phyloP scores from a whole-genome alignment of 2,888 invertebrate species.

The Troilus luridus region DNA sequence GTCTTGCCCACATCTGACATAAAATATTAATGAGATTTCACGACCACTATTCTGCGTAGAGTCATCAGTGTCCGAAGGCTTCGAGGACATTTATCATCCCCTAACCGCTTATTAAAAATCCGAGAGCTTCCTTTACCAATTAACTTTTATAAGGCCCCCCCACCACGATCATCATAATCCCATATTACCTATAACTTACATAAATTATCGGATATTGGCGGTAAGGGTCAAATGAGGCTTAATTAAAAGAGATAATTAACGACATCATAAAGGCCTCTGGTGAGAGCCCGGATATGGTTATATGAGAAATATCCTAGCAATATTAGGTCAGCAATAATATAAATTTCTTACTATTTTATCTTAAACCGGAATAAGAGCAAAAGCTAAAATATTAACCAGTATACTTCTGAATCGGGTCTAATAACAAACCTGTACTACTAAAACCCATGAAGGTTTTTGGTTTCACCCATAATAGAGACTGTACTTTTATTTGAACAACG shows the following conservation, averaged over 20 bases:
- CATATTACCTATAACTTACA: background rate
- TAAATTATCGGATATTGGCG: conserved; percentile 36
- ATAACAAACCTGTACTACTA: too few species aligned
- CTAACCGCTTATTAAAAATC: conserved; percentile 20
- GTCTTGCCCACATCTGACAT: background rate
- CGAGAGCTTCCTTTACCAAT: background rate
- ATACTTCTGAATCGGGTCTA: too few species aligned
- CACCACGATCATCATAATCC: background rate
- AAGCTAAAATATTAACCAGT: too few species aligned
- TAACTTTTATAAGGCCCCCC: background rate
- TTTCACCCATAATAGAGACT: too few species aligned
- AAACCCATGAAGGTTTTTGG: too few species aligned
- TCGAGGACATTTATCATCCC: background rate
- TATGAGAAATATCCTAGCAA: background rate
- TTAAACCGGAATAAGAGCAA: too few species aligned
- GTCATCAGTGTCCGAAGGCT: conserved; percentile 7
- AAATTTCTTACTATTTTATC: background rate
- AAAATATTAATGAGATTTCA: conserved; percentile 1
- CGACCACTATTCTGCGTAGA: background rate
- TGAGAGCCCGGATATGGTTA: background rate
- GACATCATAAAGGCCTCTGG: background rate
- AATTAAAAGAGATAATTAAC: conserved; percentile 28
- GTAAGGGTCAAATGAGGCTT: background rate
- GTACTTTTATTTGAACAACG: too few species aligned
- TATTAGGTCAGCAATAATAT: background rate